Percentiles rank a stretch among this genome's conserved stretches.
Evolutionary conservation across 2,797 vertebrate species (phyloP).

Genomic region (Pipistrellus pygmaeus): DNA sequence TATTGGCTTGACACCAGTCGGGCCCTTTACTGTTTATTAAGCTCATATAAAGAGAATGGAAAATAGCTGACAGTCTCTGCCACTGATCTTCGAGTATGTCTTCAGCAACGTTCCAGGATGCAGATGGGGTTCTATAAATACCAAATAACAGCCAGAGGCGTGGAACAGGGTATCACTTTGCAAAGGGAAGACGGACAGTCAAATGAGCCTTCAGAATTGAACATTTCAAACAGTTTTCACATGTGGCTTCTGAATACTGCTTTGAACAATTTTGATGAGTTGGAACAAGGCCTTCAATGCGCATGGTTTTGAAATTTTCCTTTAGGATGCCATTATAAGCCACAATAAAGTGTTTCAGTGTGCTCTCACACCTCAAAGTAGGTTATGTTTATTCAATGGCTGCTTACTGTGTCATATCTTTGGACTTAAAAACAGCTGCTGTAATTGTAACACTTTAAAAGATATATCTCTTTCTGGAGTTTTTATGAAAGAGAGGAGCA

Average conservation of each 20-base stretch:
- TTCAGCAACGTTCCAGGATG: constrained; percentile 80
- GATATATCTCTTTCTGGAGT: constrained; percentile 13
- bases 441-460: constrained; percentile 52
- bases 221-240: constrained; percentile 61
- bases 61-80: constrained; percentile 67
- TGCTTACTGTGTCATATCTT: constrained; percentile 63
- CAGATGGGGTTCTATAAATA: constrained; percentile 78
- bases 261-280: constrained; percentile 66
- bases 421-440: constrained; percentile 55
- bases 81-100: constrained; percentile 61
- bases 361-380: constrained; percentile 73
- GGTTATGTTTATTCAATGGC: constrained; percentile 40
- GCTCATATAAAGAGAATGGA: constrained; percentile 71
- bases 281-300: constrained; percentile 66
- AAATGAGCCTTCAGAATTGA: constrained; percentile 62
- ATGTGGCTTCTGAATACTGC: constrained; percentile 75
- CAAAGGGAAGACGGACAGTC: constrained; percentile 75
- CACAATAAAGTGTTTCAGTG: constrained; percentile 64
- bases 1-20: constrained; percentile 61
- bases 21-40: constrained; percentile 70
- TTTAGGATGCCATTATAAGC: constrained; percentile 72
- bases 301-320: constrained; percentile 75
- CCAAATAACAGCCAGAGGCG: constrained; percentile 76
- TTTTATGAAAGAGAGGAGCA: constrained; percentile 68
- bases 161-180: constrained; percentile 67